A percentile compares a stretch with the other conserved stretches of the same genome.
These are phyloP conservation scores for Procavia capensis DNA, from an alignment of 2,113 vertebrate species.

Conservation along the genomic window DNA sequence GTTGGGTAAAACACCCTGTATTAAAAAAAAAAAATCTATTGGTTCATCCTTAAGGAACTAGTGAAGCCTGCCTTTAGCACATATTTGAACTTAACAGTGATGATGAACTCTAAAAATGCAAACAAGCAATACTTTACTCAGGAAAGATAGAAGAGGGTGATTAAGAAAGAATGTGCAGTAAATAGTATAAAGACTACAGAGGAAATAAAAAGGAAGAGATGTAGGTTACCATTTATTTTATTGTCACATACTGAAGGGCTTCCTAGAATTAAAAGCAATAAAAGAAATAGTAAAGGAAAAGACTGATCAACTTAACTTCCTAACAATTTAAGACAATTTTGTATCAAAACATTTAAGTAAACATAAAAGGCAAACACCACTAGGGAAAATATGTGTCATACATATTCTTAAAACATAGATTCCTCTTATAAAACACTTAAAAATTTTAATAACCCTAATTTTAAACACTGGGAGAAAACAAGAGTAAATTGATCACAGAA, in stretches of 20 bases:
- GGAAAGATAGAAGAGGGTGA: not conserved
- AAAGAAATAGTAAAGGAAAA: not conserved
- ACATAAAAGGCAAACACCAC: not conserved
- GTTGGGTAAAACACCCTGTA: not conserved
- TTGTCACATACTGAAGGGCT: not conserved
- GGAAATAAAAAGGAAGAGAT: not conserved
- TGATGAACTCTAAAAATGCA: not conserved
- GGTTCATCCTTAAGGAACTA: not conserved
- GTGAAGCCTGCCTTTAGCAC: not conserved
- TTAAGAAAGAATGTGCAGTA: not conserved
- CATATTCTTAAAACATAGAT: not conserved
- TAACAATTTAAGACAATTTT: constrained; percentile 13
- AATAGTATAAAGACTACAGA: not conserved
- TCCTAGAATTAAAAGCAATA: not conserved
- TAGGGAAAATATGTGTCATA: not conserved
- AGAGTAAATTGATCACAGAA: not conserved
- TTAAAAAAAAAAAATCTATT: not conserved
- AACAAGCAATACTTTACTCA: not conserved
- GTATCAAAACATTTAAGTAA: not conserved
- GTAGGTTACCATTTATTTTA: not conserved
- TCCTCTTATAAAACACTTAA: not conserved
- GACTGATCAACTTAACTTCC: not conserved
- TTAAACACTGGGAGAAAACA: not conserved
- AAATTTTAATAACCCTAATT: not conserved
- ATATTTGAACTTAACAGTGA: not conserved